Conservation (phyloP, 2,888 invertebrate species). For the Lapara coniferarum region DNA sequence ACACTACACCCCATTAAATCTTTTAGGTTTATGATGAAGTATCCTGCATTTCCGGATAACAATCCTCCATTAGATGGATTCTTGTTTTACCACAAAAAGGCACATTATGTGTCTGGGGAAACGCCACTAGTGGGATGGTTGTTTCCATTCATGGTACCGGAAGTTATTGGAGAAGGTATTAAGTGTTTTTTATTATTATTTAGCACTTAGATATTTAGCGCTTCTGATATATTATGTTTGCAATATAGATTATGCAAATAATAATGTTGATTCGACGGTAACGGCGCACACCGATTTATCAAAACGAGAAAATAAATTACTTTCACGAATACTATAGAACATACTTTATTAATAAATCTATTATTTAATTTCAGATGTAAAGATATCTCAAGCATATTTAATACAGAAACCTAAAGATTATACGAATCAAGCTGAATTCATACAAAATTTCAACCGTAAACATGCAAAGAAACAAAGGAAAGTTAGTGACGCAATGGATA, state of each 20-base stretch:
- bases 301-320: too few relatives aligned
- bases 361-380: slow-evolving; percentile 52
- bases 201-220: too few relatives aligned
- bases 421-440: slow-evolving; percentile 74
- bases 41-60: slow-evolving; percentile 63
- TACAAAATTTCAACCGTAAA: slow-evolving; percentile 75
- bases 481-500: slow-evolving; percentile 43
- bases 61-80: slow-evolving; percentile 90
- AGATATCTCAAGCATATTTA: slow-evolving; percentile 69
- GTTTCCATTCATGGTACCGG: slow-evolving; percentile 93
- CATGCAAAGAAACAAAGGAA: slow-evolving; percentile 40
- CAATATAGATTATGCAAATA: too few relatives aligned
- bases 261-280: too few relatives aligned
- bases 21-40: slow-evolving; percentile 66
- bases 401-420: slow-evolving; percentile 77
- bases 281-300: too few relatives aligned
- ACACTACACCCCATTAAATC: not conserved
- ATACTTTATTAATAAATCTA: not conserved
- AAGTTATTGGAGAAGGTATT: slow-evolving; percentile 85
- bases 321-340: not conserved
- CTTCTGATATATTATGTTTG: too few relatives aligned
- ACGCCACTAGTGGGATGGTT: slow-evolving; percentile 97
- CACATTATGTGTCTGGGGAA: slow-evolving; percentile 89
- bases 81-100: slow-evolving; percentile 94
- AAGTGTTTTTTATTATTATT: slow-evolving; percentile 18